Percentiles rank a stretch among this genome's conserved stretches.
Conservation (phyloP, 1,140 invertebrate genomes). For the Eumeta japonica region DNA sequence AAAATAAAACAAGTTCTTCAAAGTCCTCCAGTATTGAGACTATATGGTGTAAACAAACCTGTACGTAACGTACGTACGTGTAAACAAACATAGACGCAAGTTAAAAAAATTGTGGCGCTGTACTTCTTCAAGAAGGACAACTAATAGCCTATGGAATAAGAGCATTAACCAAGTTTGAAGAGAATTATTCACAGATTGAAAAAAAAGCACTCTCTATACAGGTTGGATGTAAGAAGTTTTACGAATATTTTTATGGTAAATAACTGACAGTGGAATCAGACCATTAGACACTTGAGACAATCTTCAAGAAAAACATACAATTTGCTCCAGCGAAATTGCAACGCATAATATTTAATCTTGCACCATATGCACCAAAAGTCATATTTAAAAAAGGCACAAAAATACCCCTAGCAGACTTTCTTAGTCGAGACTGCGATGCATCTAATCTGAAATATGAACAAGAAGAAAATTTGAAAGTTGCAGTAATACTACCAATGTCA, state of each 20-base stretch:
- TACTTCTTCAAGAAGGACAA: slow-evolving; percentile 18
- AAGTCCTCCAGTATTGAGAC: slow-evolving; percentile 13
- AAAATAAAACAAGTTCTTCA: slow-evolving; percentile 19
- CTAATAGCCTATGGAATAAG: slow-evolving; percentile 37
- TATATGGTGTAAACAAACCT: slow-evolving; percentile 4
- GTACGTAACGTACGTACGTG: too few species aligned
- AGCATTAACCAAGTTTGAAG: slow-evolving; percentile 29
- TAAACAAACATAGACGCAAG: slow-evolving; percentile 34
- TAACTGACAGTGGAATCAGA: slow-evolving; percentile 26
- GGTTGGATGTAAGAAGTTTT: slow-evolving; percentile 30
- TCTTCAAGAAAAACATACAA: slow-evolving; percentile 9
- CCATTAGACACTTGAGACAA: slow-evolving; percentile 11
- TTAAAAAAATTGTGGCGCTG: slow-evolving; percentile 22
- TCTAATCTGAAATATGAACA: too few species aligned
- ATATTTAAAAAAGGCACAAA: too few species aligned
- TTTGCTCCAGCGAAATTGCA: slow-evolving; percentile 6
- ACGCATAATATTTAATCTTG: too few species aligned
- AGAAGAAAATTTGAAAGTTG: too few species aligned
- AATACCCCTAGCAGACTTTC: too few species aligned
- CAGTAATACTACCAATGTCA: too few species aligned
- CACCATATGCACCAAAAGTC: too few species aligned
- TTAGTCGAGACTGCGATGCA: too few species aligned
- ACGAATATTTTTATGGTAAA: slow-evolving; percentile 32
- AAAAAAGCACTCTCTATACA: slow-evolving; percentile 33
- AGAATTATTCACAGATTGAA: slow-evolving; percentile 41